Evolutionary conservation across 2,888 invertebrate genomes (phyloP), one percentile per base, ranked within the genome.

Genomic region (Dolomedes plantarius): DNA sequence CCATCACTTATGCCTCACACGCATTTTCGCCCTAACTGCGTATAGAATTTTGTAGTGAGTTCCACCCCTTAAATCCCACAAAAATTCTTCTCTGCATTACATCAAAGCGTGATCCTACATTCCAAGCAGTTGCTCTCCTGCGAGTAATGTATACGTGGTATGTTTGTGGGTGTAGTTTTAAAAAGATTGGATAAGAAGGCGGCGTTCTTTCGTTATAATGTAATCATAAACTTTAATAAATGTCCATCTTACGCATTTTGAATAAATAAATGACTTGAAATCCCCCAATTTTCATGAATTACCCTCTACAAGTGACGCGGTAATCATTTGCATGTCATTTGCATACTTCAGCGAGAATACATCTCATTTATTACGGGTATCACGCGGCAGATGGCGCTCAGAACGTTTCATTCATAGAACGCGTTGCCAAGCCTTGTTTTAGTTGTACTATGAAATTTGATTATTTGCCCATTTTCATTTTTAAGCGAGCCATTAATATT

Each of bases 271-370:
- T 74, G 74, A 32, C 41, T 75, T 64, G 73, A 73, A 73, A 73
- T 73, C 80, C 56, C 46, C 81, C 68, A 68, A 31, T 74, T 81
- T 75, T 81, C 81, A 74, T 75, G 81, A 81, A 68, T 68, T 75
- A 68, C 50, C 67, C 68, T 46, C 68, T 81, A 69, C 74, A 81
- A 73, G 74, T 73, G 73, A 80, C 73, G 73, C 80, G n/a, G 67
- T 67, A 65, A 81, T 75, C 67, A 81, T 81, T 81, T 81, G 68
- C 81, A 81, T 81, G 81, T 74, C 74, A 81, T 81, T 81, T 74
- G 73, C 74, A 69, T 81, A 74, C 62, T 56, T 39, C 62, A 16
- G 31, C 19, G 41, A 46, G 28, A 16, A 50, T 65, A 27, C 29
- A 19, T n/a, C 27, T 68, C 80, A 80, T 80, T 80, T 80, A 80